These are phyloP conservation scores for Conistra vaccinii DNA, from an alignment of 2,888 invertebrate species.

Conservation along the genomic window DNA sequence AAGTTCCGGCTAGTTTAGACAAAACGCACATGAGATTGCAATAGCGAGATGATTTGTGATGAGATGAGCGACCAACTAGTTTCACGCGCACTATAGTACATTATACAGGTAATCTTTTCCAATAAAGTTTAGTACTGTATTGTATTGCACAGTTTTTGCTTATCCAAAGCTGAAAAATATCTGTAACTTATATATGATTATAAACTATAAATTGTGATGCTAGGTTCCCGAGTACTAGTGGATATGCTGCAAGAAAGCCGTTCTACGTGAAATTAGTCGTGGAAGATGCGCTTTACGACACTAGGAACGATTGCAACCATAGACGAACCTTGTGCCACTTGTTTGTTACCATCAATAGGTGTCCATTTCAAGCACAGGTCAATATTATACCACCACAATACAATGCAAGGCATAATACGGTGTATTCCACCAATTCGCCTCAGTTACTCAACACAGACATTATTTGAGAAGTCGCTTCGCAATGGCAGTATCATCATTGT, in stretches of 20 bases:
- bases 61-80: no score
- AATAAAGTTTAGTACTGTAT: background rate
- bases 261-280: background rate
- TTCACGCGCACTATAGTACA: no score
- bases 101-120: background rate
- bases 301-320: conserved; percentile 18
- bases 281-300: conserved; percentile 25
- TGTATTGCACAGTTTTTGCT: background rate
- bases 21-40: no score
- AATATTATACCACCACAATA: conserved; percentile 37
- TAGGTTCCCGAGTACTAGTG: background rate
- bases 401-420: conserved; percentile 59
- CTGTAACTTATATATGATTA: no score
- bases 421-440: conserved; percentile 65
- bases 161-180: background rate
- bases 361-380: conserved; percentile 45
- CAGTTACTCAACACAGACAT: conserved; percentile 67
- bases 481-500: conserved; percentile 58
- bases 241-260: background rate
- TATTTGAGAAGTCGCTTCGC: conserved; percentile 60
- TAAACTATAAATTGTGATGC: background rate
- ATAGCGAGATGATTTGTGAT: no score
- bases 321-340: conserved; percentile 35
- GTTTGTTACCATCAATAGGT: conserved; percentile 30
- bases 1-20: no score